Conservation (phyloP, 2,113 vertebrate genomes). For the Ictalurus furcatus region DNA sequence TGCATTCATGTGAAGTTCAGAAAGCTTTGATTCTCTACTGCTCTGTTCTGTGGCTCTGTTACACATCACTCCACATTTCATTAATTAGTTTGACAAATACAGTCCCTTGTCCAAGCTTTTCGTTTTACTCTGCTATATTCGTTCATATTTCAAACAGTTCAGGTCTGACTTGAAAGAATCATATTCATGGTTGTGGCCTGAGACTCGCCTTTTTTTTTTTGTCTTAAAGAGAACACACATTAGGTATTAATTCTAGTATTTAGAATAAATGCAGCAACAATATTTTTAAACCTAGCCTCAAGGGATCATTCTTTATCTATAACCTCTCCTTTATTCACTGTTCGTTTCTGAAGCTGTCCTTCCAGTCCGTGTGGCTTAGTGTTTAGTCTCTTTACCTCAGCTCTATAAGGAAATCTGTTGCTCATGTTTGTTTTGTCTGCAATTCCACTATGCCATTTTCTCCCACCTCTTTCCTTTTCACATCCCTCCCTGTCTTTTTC, state of each 20-base stretch:
- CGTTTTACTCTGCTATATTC: not conserved
- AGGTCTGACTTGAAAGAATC: not conserved
- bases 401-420: not conserved
- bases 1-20: not conserved
- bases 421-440: not conserved
- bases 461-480: slow-evolving; percentile 2
- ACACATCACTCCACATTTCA: not conserved
- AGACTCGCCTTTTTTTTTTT: not conserved
- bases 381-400: not conserved
- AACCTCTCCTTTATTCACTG: too few relatives aligned
- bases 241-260: not conserved
- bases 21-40: not conserved
- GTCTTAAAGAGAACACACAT: not conserved
- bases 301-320: not conserved
- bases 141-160: not conserved
- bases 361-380: not conserved
- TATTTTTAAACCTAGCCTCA: not conserved
- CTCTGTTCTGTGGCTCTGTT: not conserved
- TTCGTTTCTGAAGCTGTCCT: not conserved
- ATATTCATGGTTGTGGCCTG: not conserved
- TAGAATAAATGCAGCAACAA: not conserved
- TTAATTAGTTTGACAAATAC: not conserved
- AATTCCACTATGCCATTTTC: not conserved
- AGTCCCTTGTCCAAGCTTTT: not conserved
- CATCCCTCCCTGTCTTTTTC: not conserved